Percentiles rank a stretch among this genome's conserved stretches.
phyloP scores from a whole-genome alignment of 2,113 vertebrate species.

The Chamaetylas fuelleborni region DNA sequence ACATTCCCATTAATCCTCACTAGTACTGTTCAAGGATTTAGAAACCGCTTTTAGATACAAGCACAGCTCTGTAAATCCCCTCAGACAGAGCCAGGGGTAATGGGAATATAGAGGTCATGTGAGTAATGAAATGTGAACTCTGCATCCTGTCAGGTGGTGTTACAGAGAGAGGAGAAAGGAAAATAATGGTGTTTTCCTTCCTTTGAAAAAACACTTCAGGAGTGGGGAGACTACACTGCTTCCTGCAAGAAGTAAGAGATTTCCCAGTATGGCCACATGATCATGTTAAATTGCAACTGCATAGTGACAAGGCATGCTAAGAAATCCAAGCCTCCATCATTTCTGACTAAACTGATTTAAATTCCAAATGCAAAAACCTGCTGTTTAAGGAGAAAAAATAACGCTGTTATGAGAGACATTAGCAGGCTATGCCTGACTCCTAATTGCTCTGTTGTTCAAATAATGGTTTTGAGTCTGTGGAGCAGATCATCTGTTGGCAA shows the following conservation, averaged over 20 bases:
- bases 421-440: not conserved
- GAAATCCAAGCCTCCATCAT: not conserved
- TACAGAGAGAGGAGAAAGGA: not conserved
- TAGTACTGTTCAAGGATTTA: not conserved
- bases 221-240: not conserved
- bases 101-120: conserved; percentile 38
- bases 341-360: not conserved
- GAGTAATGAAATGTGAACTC: not conserved
- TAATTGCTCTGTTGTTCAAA: not conserved
- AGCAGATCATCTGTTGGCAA: not conserved
- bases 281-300: not conserved
- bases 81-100: not conserved
- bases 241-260: not conserved
- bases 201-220: not conserved
- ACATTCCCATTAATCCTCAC: not conserved
- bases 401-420: not conserved
- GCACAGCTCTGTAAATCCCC: not conserved
- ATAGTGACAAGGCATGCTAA: not conserved
- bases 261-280: not conserved
- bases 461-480: not conserved
- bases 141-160: conserved; percentile 37
- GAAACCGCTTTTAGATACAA: not conserved
- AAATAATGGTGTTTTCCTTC: not conserved
- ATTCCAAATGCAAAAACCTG: not conserved
- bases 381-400: not conserved